Percentiles rank a stretch among this genome's conserved stretches.
phyloP scores from a whole-genome alignment of 1,140 invertebrate genomes.

The Bombus pyrosoma region DNA sequence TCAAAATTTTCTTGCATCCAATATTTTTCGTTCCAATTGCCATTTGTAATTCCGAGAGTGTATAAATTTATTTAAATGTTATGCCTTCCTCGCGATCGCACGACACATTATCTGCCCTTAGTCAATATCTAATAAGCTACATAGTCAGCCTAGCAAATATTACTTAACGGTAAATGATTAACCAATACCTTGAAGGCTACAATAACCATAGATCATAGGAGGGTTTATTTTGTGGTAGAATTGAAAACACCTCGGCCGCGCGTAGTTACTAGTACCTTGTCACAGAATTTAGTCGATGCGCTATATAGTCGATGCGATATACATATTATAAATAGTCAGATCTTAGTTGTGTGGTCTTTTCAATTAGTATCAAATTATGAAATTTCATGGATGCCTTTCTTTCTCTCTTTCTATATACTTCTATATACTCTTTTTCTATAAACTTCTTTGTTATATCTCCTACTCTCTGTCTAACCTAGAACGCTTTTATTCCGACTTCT shows the following conservation, averaged over 20 bases:
- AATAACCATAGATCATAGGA: conserved; percentile 81
- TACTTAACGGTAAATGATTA: conserved; percentile 79
- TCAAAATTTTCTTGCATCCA: neutral
- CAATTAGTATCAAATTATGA: conserved; percentile 84
- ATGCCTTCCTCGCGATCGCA: conserved; percentile 4
- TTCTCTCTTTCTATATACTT: conserved; percentile 64
- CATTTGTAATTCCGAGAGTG: neutral
- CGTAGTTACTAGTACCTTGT: conserved; percentile 79
- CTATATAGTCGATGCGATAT: conserved; percentile 80
- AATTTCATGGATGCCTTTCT: conserved; percentile 85
- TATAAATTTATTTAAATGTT: neutral
- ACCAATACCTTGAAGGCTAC: conserved; percentile 81
- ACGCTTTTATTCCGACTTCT: conserved; percentile 68
- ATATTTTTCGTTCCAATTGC: neutral
- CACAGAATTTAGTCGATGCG: conserved; percentile 71
- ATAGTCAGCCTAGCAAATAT: conserved; percentile 80
- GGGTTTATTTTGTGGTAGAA: conserved; percentile 82
- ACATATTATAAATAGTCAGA: conserved; percentile 78
- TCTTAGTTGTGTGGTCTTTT: conserved; percentile 83
- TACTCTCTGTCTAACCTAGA: conserved; percentile 68
- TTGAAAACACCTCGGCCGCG: conserved; percentile 78
- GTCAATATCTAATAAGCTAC: conserved; percentile 81
- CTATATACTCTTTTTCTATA: conserved; percentile 52
- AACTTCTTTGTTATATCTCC: conserved; percentile 38
- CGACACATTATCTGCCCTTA: conserved; percentile 74